Percentiles rank a stretch among this genome's conserved stretches.
Evolutionary conservation across 2,113 vertebrate species (phyloP).

Genomic region (Petroica traversi): DNA sequence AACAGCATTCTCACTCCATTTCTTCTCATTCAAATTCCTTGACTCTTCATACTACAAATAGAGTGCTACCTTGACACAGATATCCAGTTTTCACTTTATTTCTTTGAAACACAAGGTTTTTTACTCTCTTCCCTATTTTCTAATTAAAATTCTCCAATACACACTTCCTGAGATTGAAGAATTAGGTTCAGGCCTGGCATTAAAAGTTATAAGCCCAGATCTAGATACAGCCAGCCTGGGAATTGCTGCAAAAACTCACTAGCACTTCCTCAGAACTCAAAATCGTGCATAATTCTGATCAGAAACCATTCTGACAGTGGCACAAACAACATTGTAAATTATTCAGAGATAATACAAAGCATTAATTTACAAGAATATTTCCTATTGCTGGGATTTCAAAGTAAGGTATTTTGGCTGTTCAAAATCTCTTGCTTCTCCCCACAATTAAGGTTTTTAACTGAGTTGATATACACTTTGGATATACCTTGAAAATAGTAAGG

Average conservation of each 20-base stretch:
- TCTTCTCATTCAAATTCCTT: constrained; percentile 1
- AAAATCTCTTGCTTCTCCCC: neutral
- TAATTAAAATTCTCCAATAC: neutral
- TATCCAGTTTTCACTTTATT: neutral
- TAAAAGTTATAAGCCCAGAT: neutral
- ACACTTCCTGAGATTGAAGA: neutral
- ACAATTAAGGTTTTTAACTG: neutral
- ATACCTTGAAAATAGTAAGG: neutral
- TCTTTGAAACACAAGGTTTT: neutral
- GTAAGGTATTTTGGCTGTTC: neutral
- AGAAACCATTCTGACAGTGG: neutral
- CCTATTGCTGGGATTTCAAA: neutral
- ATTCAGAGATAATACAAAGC: neutral
- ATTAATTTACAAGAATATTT: neutral
- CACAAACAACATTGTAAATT: neutral
- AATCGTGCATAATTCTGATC: neutral
- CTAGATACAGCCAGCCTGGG: neutral
- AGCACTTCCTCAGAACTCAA: neutral
- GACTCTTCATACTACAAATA: neutral
- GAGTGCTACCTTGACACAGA: neutral
- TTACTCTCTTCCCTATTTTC: neutral
- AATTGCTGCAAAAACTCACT: neutral
- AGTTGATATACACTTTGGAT: neutral
- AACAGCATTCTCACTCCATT: neutral
- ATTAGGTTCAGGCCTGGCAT: neutral